Conservation (phyloP, 1,140 invertebrate genomes). For the Cydia amplana region DNA sequence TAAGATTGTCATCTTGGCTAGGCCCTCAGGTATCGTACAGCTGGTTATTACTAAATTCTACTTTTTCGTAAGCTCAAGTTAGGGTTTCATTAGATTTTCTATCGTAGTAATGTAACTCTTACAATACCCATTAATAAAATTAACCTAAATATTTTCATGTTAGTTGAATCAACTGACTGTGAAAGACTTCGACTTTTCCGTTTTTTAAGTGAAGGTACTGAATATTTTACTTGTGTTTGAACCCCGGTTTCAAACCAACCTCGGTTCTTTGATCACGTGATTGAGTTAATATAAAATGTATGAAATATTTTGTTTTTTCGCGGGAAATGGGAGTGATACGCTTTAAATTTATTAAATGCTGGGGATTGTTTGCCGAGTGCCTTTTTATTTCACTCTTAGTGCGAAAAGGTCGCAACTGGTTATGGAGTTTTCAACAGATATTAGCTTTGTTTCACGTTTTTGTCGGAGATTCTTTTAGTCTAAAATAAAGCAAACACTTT, state of each 20-base stretch:
- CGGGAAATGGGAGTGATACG: slow-evolving; percentile 22
- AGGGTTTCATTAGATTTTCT: no score
- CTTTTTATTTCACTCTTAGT: background rate
- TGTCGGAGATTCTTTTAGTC: background rate
- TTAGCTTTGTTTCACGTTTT: background rate
- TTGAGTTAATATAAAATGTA: slow-evolving; percentile 32
- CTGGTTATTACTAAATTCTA: no score
- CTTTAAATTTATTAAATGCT: slow-evolving; percentile 27
- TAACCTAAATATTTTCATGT: no score
- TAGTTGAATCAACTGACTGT: background rate
- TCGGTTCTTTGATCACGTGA: slow-evolving; percentile 22
- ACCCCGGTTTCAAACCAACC: background rate
- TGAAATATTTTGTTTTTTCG: slow-evolving; percentile 31
- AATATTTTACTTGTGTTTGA: background rate
- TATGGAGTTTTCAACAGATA: background rate
- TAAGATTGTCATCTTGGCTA: no score
- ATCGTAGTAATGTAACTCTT: no score
- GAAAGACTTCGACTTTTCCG: background rate
- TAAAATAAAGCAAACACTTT: background rate
- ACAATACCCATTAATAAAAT: no score
- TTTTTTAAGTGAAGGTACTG: background rate
- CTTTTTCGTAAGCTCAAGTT: no score
- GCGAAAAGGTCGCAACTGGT: background rate
- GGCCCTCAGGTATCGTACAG: no score
- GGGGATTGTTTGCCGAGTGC: slow-evolving; percentile 18